A percentile compares a stretch with the other conserved stretches of the same genome.
These are phyloP conservation scores for Apeltes quadracus DNA, from an alignment of 2,113 vertebrate species.

Conservation along the genomic window DNA sequence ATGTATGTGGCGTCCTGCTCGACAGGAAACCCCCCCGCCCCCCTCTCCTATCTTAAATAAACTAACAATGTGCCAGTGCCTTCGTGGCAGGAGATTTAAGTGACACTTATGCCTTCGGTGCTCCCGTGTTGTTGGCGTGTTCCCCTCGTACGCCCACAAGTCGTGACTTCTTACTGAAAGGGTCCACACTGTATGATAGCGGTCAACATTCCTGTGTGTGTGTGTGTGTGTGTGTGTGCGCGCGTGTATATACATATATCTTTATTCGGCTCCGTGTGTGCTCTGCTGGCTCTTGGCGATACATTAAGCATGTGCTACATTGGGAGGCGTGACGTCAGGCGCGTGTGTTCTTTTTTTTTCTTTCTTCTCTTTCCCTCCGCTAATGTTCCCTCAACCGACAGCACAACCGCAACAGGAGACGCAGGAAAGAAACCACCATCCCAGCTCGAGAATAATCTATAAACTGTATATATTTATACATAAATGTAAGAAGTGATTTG, in stretches of 20 bases:
- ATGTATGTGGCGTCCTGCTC: neutral
- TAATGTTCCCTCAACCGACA: constrained; percentile 46
- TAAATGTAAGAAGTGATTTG: constrained; percentile 65
- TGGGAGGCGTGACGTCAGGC: constrained; percentile 38
- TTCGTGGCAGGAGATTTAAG: constrained; percentile 55
- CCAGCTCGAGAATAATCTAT: constrained; percentile 57
- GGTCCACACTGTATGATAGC: constrained; percentile 35
- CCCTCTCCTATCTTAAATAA: neutral
- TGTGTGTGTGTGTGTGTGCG: no score
- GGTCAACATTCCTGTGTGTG: constrained; percentile 58
- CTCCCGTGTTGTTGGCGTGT: constrained; percentile 30
- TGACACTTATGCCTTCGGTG: constrained; percentile 36
- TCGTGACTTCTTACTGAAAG: neutral
- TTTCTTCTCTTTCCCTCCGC: constrained; percentile 28
- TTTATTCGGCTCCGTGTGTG: constrained; percentile 17
- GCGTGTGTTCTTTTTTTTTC: constrained; percentile 1
- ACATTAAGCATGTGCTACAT: constrained; percentile 63
- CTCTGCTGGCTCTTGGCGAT: constrained; percentile 29
- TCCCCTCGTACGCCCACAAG: neutral
- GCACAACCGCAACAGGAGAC: constrained; percentile 47
- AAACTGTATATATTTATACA: constrained; percentile 80
- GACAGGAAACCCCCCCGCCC: no score
- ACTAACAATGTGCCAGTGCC: constrained; percentile 53
- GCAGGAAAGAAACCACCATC: constrained; percentile 8
- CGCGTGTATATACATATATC: constrained; percentile 9